Base-by-base conservation (phyloP, 30 jellyfish, hydroid and myxozoan genomes). In the Mastigias papua region DNA sequence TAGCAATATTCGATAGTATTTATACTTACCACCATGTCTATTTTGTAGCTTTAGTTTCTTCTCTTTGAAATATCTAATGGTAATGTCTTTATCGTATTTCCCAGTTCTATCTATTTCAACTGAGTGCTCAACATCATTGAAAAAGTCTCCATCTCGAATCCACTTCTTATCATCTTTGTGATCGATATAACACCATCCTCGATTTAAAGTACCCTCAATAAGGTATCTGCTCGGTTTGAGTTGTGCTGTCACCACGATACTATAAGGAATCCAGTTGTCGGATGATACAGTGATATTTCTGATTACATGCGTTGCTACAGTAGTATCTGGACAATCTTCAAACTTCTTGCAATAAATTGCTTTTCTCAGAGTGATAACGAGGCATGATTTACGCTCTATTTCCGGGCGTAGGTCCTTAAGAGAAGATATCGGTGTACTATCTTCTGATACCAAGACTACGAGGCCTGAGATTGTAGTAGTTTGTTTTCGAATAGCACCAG, bases 121-220 rank as follows among this genome's bases (percentile, higher is more conserved):
- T n/a, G 81, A 48, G 57, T 73, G 87, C 28, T 69, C 87, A 22
- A 84, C 62, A 23, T 50, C 93, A 73, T 84, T 73, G n/a, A 84
- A 73, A 33, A 2, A 84, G 64, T 84, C 93, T n/a, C 93, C 93
- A 34, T 26, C 58, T 84, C 51, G 61, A 31, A 84, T 71, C 93
- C 93, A 84, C 16, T 70, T 42, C n/a, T 37, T 20, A 11, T 37
- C 49, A 20, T 84, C 61, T 11, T 54, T 29, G 15, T 81, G 84
- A 74, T 71, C 82, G 10, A 19, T 34, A 48, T 35, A 16, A 42
- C 93, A 84, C 93, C 93, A 84, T 46, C 93, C 93, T 35, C 76
- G 74, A 46, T 84, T 84, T 49, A 73, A 57, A 21, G 72, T 79
- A 34, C 82, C 93, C 28, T 76, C 76, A 3, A 84, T 54, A 31